These are phyloP conservation scores for Zhuqinia jingwanae DNA, from an alignment of 2,888 invertebrate genomes.

Conservation along the genomic window DNA sequence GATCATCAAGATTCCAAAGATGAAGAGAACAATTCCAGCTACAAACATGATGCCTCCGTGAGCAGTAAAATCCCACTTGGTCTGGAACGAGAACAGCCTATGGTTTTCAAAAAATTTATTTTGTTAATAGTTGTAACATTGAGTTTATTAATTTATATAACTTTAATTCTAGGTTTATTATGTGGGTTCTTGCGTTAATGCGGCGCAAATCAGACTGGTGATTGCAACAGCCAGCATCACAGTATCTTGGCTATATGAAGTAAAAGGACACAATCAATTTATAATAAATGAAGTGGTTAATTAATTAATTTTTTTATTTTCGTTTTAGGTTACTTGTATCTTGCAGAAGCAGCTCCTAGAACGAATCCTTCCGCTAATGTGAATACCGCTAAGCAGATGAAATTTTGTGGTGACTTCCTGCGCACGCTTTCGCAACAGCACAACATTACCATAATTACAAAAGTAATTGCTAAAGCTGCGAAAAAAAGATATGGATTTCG, in stretches of 20 bases:
- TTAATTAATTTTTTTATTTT: not conserved
- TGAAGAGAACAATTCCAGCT: conserved; percentile 87
- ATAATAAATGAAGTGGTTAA: not conserved
- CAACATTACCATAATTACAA: conserved; percentile 76
- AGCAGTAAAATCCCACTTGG: conserved; percentile 92
- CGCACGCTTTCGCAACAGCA: conserved; percentile 92
- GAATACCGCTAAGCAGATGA: conserved; percentile 93
- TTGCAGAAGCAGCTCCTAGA: conserved; percentile 87
- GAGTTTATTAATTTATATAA: too few relatives aligned
- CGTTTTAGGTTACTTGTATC: conserved; percentile 52
- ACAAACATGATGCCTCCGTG: conserved; percentile 90
- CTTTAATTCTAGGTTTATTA: too few relatives aligned
- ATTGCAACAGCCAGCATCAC: conserved; percentile 88
- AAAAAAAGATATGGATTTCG: conserved; percentile 66
- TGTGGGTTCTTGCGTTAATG: too few relatives aligned
- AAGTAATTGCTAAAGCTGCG: conserved; percentile 65
- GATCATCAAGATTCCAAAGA: conserved; percentile 89
- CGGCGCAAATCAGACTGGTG: conserved; percentile 91
- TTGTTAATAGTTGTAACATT: too few relatives aligned
- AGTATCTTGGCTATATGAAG: conserved; percentile 82
- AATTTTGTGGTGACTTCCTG: conserved; percentile 92
- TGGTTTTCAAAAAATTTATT: too few relatives aligned
- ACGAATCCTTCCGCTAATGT: conserved; percentile 91
- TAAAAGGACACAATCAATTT: conserved; percentile 81
- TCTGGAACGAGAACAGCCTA: conserved; percentile 97